Conservation (phyloP, 2,113 vertebrate genomes). For the Paradoxurus hermaphroditus region DNA sequence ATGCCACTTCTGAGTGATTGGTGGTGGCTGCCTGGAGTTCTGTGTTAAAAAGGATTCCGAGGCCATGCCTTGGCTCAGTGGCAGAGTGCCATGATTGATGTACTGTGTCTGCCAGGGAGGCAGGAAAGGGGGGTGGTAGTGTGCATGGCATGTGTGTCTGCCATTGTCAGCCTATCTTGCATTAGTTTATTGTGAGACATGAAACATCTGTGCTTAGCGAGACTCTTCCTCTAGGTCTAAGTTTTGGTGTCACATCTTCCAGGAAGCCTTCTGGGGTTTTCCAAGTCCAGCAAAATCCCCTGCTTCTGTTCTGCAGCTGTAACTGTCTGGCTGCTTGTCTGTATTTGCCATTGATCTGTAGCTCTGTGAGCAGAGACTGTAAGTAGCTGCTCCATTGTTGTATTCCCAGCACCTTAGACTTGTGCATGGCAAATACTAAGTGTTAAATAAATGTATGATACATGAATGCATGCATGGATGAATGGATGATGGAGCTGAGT, state of each 20-base stretch:
- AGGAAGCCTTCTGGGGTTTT: not conserved
- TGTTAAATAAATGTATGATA: too few relatives aligned
- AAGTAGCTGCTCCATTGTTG: not conserved
- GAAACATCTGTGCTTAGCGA: not conserved
- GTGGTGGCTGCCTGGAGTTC: not conserved
- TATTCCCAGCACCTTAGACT: not conserved
- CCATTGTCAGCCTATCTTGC: too few relatives aligned
- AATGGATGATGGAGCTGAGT: not conserved
- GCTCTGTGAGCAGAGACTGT: not conserved
- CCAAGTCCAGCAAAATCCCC: not conserved
- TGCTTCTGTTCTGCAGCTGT: not conserved
- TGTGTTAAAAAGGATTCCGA: not conserved
- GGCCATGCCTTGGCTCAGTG: not conserved
- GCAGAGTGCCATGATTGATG: not conserved
- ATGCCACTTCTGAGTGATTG: not conserved
- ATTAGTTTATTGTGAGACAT: not conserved
- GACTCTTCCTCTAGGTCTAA: not conserved
- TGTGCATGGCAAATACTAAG: not conserved
- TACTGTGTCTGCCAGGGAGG: not conserved
- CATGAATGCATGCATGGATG: not conserved
- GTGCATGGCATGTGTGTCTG: not conserved
- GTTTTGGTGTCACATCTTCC: not conserved
- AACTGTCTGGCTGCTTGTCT: not conserved
- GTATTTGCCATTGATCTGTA: not conserved
- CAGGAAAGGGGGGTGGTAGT: not conserved